A percentile compares a stretch with the other conserved stretches of the same genome.
These are phyloP conservation scores for Automeris io DNA, from an alignment of 2,888 invertebrate genomes.

Conservation along the genomic window DNA sequence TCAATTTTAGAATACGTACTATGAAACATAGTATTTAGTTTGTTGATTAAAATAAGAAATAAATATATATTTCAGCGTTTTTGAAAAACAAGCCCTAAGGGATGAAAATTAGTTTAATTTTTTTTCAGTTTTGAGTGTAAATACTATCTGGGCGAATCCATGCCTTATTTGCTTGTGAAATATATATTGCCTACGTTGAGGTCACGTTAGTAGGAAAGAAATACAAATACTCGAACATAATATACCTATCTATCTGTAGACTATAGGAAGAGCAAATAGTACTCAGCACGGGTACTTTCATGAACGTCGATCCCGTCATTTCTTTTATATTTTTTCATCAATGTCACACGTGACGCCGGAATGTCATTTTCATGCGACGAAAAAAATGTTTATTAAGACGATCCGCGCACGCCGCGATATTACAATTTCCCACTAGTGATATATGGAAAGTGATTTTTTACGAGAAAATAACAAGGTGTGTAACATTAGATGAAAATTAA, in stretches of 20 bases:
- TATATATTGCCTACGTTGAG: too few species aligned
- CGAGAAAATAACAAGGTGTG: constrained; percentile 72
- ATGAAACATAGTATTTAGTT: too few species aligned
- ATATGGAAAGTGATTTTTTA: constrained; percentile 76
- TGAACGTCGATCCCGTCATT: constrained; percentile 60
- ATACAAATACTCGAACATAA: too few species aligned
- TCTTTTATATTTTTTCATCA: constrained; percentile 77
- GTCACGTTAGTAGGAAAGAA: too few species aligned
- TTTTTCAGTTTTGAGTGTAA: too few species aligned
- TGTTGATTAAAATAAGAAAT: too few species aligned
- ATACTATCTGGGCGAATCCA: too few species aligned
- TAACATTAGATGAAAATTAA: constrained; percentile 60
- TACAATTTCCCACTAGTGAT: constrained; percentile 74
- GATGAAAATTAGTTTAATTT: too few species aligned
- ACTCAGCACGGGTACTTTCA: constrained; percentile 24
- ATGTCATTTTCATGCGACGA: constrained; percentile 75
- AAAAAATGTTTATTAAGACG: constrained; percentile 76
- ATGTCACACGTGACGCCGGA: constrained; percentile 75
- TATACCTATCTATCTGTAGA: constrained; percentile 11
- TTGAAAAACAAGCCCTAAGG: too few species aligned
- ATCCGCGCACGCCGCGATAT: constrained; percentile 56
- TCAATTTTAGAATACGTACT: too few species aligned
- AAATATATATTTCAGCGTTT: too few species aligned
- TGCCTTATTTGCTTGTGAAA: too few species aligned
- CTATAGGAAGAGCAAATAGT: constrained; percentile 24